phyloP scores from a whole-genome alignment of 2,888 invertebrate species.

The Flexamia atlantica region DNA sequence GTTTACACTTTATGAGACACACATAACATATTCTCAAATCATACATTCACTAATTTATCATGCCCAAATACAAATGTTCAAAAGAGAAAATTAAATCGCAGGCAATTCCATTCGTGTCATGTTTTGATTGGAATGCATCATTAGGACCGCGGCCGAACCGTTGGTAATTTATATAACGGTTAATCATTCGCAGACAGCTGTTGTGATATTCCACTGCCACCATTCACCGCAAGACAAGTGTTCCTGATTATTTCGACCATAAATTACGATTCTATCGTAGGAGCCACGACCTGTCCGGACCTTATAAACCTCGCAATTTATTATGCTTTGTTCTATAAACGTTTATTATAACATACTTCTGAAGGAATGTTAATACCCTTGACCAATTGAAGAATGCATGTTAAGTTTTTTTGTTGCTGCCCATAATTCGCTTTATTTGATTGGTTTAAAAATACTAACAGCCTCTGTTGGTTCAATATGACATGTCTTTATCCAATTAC shows the following conservation, averaged over 20 bases:
- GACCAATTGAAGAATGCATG: no score
- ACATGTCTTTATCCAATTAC: no score
- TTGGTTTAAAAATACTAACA: no score
- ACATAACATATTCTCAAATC: no score
- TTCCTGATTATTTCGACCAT: conserved; percentile 38
- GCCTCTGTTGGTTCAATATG: no score
- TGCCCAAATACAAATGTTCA: no score
- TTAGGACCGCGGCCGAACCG: not conserved
- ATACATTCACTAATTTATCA: no score
- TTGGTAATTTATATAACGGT: not conserved
- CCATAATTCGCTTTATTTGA: no score
- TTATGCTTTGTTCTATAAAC: conserved; percentile 11
- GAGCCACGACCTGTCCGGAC: conserved; percentile 6
- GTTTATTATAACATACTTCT: conserved; percentile 14
- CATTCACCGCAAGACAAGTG: conserved; percentile 38
- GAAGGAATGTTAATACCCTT: not conserved
- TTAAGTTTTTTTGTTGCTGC: no score
- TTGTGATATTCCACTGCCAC: conserved; percentile 22
- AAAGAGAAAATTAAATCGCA: conserved; percentile 22
- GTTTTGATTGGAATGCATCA: conserved; percentile 39
- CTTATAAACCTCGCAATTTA: not conserved
- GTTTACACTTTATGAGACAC: no score
- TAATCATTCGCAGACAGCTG: conserved; percentile 35
- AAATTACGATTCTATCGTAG: conserved; percentile 43
- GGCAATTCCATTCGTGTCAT: conserved; percentile 1